These are phyloP conservation scores for Octodonta nipae DNA, from an alignment of 2,888 invertebrate species.

Conservation along the genomic window DNA sequence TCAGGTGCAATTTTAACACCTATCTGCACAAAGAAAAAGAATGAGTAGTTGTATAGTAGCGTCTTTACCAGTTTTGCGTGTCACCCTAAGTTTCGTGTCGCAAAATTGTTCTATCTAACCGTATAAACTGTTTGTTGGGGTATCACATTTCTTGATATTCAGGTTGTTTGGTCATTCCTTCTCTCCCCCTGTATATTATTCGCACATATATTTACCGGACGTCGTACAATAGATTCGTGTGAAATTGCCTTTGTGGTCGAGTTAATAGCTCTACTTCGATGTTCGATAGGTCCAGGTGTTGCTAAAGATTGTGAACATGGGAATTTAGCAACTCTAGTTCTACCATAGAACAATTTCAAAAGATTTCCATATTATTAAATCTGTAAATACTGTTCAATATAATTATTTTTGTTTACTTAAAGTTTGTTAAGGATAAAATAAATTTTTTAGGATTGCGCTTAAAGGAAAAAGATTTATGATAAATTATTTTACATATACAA, in stretches of 20 bases:
- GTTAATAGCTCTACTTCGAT: slow-evolving; percentile 19
- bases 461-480: no score
- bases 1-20: slow-evolving; percentile 35
- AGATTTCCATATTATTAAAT: no score
- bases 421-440: no score
- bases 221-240: slow-evolving; percentile 21
- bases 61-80: slow-evolving; percentile 7
- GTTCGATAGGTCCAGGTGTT: slow-evolving; percentile 2
- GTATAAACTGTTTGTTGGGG: slow-evolving; percentile 28
- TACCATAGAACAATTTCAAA: no score
- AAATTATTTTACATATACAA: no score
- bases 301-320: no score
- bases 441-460: no score
- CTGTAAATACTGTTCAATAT: no score
- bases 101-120: slow-evolving; percentile 24
- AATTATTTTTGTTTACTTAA: no score
- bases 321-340: no score
- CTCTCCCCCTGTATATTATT: slow-evolving; percentile 16
- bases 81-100: slow-evolving; percentile 18
- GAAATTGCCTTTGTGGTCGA: slow-evolving; percentile 27
- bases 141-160: slow-evolving; percentile 19
- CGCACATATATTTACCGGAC: slow-evolving; percentile 18
- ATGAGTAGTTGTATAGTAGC: slow-evolving; percentile 3
- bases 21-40: slow-evolving; percentile 21
- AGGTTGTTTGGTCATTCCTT: slow-evolving; percentile 6